These are phyloP conservation scores for Hyposmocoma kahamanoa DNA, from an alignment of 1,140 invertebrate genomes.

Conservation along the genomic window DNA sequence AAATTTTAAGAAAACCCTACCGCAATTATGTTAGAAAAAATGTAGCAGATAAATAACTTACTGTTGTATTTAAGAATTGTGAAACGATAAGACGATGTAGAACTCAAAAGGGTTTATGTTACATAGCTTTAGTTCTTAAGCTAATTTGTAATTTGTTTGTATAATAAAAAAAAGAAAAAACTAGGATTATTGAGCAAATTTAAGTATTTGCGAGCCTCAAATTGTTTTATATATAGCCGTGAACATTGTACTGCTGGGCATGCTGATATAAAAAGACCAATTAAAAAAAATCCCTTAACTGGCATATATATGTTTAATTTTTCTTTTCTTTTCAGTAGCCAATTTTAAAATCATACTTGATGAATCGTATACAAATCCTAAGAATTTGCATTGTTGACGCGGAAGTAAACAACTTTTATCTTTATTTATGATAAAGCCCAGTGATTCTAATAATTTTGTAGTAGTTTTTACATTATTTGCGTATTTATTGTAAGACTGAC, in stretches of 20 bases:
- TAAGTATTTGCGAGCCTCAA: constrained; percentile 10
- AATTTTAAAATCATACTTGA: background rate
- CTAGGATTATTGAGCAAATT: constrained; percentile 6
- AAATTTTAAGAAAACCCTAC: no score
- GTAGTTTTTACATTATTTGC: background rate
- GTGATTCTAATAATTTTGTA: background rate
- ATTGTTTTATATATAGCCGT: constrained; percentile 9
- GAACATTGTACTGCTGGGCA: constrained; percentile 8
- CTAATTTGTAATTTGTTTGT: no score
- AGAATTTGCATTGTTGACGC: background rate
- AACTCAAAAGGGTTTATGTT: no score
- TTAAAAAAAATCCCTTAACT: background rate
- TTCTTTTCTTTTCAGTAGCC: constrained; percentile 2
- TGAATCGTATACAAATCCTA: constrained; percentile 5
- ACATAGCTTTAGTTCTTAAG: no score
- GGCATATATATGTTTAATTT: constrained; percentile 1
- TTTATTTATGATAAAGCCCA: constrained; percentile 4
- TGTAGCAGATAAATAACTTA: no score
- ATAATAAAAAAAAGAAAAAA: no score
- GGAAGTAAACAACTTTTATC: constrained; percentile 4
- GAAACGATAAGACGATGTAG: no score
- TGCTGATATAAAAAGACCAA: background rate
- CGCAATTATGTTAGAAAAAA: no score
- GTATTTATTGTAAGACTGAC: background rate
- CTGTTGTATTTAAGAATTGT: no score